A percentile compares a stretch with the other conserved stretches of the same genome.
Evolutionary conservation across 2,888 invertebrate species (phyloP).

Genomic region (Scaptomyza flava): DNA sequence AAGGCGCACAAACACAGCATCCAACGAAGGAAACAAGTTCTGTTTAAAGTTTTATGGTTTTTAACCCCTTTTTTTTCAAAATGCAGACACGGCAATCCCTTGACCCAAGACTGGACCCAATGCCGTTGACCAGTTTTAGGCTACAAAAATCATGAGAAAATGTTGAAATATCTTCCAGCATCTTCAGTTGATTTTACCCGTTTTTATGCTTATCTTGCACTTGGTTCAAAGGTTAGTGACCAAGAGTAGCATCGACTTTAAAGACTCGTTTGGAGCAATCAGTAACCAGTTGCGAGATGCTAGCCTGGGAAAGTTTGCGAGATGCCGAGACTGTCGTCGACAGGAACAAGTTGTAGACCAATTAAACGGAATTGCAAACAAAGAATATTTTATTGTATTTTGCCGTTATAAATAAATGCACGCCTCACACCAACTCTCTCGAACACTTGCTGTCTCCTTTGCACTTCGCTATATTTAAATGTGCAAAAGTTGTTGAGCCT

Average conservation of each 20-base stretch:
- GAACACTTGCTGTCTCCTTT: slow-evolving; percentile 20
- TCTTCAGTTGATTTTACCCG: slow-evolving; percentile 62
- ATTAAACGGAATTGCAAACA: slow-evolving; percentile 70
- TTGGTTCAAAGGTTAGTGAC: slow-evolving; percentile 77
- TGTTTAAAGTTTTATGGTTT: slow-evolving; percentile 20
- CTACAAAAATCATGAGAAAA: slow-evolving; percentile 71
- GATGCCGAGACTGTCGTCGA: slow-evolving; percentile 38
- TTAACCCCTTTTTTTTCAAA: slow-evolving; percentile 50
- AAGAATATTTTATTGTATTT: slow-evolving; percentile 53
- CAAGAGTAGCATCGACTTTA: slow-evolving; percentile 17
- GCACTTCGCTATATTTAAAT: slow-evolving; percentile 17
- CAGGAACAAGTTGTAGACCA: slow-evolving; percentile 77
- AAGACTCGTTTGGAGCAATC: slow-evolving; percentile 38
- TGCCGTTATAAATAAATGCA: slow-evolving; percentile 60
- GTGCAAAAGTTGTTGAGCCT: slow-evolving; percentile 50
- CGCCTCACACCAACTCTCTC: slow-evolving; percentile 16
- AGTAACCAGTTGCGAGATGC: slow-evolving; percentile 39
- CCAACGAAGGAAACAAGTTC: slow-evolving; percentile 43
- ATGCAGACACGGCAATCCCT: slow-evolving; percentile 17
- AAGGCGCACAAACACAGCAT: slow-evolving; percentile 23
- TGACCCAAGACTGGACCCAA: slow-evolving; percentile 48
- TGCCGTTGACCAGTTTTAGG: slow-evolving; percentile 52
- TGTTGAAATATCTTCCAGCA: slow-evolving; percentile 62
- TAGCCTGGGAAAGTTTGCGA: slow-evolving; percentile 44
- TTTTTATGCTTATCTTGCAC: slow-evolving; percentile 48